Percentiles rank a stretch among this genome's conserved stretches.
These are phyloP conservation scores for Oenanthe melanoleuca DNA, from an alignment of 2,113 vertebrate genomes.

Conservation along the genomic window DNA sequence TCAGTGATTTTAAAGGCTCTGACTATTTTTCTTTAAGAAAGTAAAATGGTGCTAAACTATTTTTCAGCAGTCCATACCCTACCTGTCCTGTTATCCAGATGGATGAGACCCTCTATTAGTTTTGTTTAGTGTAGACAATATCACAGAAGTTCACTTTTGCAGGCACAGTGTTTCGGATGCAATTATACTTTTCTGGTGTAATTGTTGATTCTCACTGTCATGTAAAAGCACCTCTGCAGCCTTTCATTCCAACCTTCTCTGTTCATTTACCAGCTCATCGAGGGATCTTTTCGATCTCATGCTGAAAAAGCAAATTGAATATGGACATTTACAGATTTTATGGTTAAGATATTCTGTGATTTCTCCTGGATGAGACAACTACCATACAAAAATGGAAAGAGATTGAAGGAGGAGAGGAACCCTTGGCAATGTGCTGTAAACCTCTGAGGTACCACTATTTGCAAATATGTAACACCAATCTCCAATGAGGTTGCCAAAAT, in stretches of 20 bases:
- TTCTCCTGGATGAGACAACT: not conserved
- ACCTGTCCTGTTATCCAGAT: not conserved
- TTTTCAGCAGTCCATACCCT: not conserved
- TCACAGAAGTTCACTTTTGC: not conserved
- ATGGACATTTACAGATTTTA: not conserved
- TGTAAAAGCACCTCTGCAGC: not conserved
- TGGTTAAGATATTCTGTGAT: not conserved
- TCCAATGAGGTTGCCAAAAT: not conserved
- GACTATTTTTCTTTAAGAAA: not conserved
- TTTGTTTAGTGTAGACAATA: not conserved
- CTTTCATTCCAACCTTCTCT: not conserved
- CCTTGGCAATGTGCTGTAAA: not conserved
- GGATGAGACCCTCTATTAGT: not conserved
- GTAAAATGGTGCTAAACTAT: not conserved
- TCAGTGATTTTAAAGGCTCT: not conserved
- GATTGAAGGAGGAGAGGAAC: not conserved
- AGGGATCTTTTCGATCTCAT: not conserved
- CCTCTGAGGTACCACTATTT: not conserved
- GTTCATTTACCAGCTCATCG: not conserved
- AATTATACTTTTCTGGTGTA: not conserved
- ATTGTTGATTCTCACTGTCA: not conserved
- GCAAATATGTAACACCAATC: not conserved
- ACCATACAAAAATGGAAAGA: not conserved
- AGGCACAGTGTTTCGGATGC: not conserved
- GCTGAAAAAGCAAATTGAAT: not conserved